Base-by-base conservation (phyloP, 2,797 vertebrate species). In the Cossypha dichroa region DNA sequence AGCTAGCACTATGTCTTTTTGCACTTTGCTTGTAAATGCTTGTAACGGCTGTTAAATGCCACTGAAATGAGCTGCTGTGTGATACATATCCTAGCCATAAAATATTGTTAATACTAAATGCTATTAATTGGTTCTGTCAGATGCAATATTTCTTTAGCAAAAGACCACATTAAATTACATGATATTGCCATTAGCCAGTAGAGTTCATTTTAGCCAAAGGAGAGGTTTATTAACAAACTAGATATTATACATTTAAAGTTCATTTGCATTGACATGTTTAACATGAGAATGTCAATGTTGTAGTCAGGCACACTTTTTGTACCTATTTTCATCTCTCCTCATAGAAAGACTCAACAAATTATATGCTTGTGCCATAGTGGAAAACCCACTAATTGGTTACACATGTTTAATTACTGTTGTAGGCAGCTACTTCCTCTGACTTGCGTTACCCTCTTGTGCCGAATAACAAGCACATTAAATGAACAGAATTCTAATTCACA, bases 361-460 rank as follows among this genome's bases (percentile, higher is more conserved):
- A 99, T 98, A 99, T 98, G 98, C 98, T 98, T 98, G 98, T 97
- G 97, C 98, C 97, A 98, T 98, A 96, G 98, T 98, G 98, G 98
- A 98, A 98, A 98, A 97, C 98, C 98, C 98, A 98, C 98, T 99
- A 99, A 99, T 99, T 99, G 99, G 99, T 98, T 99, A 98, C 99
- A 99, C 98, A 99, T 99, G 99, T 99, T 99, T 99, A 99, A 99
- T 99, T 99, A 99, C 98, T 98, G 98, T 98, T 98, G 98, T 98
- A 98, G 97, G 98, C 98, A 98, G 98, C 98, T 97, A 98, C 99
- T 99, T 99, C 99, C 99, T 99, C 98, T 98, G 98, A 98, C 98
- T 98, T 87, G 94, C 90, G 95, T 98, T 98, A 98, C 98, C 98
- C 98, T 98, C 98, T 98, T 98, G 98, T 98, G 98, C 98, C 91